Conservation (phyloP, 53 echinoderm and acorn worm genomes). For the Crossaster papposus region DNA sequence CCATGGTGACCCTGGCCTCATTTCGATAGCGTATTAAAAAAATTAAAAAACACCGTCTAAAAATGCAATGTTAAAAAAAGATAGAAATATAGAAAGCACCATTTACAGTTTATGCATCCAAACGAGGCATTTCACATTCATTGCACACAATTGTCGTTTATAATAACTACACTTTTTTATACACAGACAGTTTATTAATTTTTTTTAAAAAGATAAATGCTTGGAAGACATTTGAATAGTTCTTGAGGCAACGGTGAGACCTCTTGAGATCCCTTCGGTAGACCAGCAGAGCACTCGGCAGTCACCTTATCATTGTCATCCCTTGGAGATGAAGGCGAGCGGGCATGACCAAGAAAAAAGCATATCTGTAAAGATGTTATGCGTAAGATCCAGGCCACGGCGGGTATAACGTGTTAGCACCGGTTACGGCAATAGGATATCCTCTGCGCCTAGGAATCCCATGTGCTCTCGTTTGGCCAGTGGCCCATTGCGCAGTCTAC, state of each 20-base stretch:
- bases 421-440: too few relatives aligned
- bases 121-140: neutral
- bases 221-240: too few relatives aligned
- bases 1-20: too few relatives aligned
- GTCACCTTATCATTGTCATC: neutral
- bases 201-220: too few relatives aligned
- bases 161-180: neutral
- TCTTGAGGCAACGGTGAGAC: too few relatives aligned
- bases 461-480: too few relatives aligned
- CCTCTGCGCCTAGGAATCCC: too few relatives aligned
- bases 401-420: too few relatives aligned
- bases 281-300: neutral
- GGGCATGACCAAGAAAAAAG: neutral
- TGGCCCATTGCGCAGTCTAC: too few relatives aligned
- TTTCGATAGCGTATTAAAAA: neutral
- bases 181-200: too few relatives aligned
- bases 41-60: neutral
- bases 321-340: neutral
- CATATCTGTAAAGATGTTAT: neutral
- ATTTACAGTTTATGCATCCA: neutral
- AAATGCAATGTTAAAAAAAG: neutral
- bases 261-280: too few relatives aligned
- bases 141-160: conserved; percentile 6
- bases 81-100: neutral
- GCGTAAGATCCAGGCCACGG: neutral